Percentiles rank a stretch among this genome's conserved stretches.
phyloP scores from a whole-genome alignment of 2,113 vertebrate genomes.

The Channa maculata region DNA sequence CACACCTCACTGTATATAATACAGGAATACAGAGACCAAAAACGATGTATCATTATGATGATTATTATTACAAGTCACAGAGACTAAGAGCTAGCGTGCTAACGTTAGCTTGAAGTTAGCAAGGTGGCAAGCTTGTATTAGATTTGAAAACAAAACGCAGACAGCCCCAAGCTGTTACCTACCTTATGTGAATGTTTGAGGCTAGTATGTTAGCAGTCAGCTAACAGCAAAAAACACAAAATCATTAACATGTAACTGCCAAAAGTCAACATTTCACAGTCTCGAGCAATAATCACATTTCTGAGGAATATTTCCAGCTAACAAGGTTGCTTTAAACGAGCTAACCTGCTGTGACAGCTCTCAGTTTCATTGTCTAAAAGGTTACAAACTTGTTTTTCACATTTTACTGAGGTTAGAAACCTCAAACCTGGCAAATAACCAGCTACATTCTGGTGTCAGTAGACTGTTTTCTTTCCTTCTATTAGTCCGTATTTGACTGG shows the following conservation, averaged over 20 bases:
- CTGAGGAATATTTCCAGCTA: background rate
- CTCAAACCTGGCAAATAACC: background rate
- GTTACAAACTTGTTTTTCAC: background rate
- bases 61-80: background rate
- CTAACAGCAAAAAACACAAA: background rate
- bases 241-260: background rate
- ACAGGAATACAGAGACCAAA: background rate
- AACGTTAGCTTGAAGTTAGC: slow-evolving; percentile 36
- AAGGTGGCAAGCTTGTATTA: slow-evolving; percentile 25
- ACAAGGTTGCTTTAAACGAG: background rate
- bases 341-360: slow-evolving; percentile 41
- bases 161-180: background rate
- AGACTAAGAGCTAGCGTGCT: slow-evolving; percentile 42
- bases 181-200: background rate
- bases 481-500: background rate
- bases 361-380: background rate
- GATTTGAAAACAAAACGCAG: slow-evolving; percentile 61
- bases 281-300: background rate
- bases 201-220: slow-evolving; percentile 31
- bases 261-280: background rate
- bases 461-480: background rate
- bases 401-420: background rate
- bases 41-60: background rate
- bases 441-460: background rate
- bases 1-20: too few species aligned